Percentiles rank a stretch among this genome's conserved stretches.
phyloP scores from a whole-genome alignment of 2,888 invertebrate genomes.

The Bruchidius siliquastri region DNA sequence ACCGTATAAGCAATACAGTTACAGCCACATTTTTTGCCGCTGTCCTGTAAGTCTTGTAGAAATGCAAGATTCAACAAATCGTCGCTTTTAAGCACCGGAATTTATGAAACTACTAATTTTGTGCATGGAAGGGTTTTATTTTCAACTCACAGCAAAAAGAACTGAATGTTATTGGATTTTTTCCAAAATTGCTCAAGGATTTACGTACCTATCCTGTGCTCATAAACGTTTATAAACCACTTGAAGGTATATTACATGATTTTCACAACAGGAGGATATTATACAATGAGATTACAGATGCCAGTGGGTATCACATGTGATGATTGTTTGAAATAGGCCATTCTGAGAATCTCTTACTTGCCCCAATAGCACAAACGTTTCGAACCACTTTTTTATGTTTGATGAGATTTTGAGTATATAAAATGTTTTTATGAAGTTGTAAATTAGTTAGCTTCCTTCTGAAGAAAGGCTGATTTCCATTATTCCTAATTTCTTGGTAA shows the following conservation, averaged over 20 bases:
- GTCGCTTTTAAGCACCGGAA: no score
- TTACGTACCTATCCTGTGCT: background rate
- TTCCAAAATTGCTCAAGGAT: background rate
- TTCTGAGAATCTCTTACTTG: background rate
- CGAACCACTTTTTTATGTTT: slow-evolving; percentile 3
- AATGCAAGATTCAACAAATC: no score
- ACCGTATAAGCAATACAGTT: no score
- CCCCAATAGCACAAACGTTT: background rate
- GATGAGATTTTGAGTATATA: slow-evolving; percentile 2
- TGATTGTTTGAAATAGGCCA: background rate
- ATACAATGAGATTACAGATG: background rate
- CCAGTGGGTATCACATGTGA: background rate
- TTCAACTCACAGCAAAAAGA: no score
- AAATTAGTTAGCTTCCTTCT: slow-evolving; percentile 37
- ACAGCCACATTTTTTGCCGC: no score
- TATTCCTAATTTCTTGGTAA: slow-evolving; percentile 15
- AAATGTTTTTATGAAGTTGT: slow-evolving; percentile 19
- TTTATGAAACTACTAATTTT: no score
- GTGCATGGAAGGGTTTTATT: no score
- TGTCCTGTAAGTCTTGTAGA: no score
- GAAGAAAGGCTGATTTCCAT: slow-evolving; percentile 40
- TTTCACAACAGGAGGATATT: no score
- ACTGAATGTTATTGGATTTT: background rate
- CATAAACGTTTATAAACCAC: no score
- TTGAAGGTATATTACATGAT: no score